These are phyloP conservation scores for Alces alces DNA, from an alignment of 2,113 vertebrate genomes.

Conservation along the genomic window DNA sequence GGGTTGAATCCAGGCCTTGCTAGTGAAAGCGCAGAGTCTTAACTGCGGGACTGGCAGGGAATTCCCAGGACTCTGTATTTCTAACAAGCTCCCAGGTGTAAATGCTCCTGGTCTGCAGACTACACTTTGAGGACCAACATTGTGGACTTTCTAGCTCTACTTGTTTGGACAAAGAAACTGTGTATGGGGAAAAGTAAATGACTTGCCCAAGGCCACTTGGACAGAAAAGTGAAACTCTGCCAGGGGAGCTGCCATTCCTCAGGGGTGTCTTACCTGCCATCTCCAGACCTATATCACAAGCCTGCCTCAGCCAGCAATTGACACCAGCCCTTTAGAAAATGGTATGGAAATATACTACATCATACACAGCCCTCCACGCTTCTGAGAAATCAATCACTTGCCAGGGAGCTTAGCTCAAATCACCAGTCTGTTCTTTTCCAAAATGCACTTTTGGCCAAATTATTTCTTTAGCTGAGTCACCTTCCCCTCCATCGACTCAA, in stretches of 20 bases:
- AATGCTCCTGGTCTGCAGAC: background rate
- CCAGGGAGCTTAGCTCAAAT: background rate
- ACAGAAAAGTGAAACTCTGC: background rate
- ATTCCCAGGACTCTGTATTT: background rate
- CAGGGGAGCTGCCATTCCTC: background rate
- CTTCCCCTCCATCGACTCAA: background rate
- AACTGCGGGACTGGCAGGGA: background rate
- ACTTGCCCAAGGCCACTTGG: background rate
- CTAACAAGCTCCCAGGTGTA: background rate
- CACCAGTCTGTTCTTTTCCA: background rate
- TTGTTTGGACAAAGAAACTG: background rate
- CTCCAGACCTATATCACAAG: background rate
- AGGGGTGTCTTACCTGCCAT: background rate
- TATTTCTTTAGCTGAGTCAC: background rate
- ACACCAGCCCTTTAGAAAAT: background rate
- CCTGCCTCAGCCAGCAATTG: background rate
- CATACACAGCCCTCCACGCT: background rate
- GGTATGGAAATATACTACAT: background rate
- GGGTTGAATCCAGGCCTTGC: background rate
- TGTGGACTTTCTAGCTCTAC: background rate
- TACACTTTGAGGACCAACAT: background rate
- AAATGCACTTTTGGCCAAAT: background rate
- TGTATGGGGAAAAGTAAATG: background rate
- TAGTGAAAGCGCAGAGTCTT: background rate
- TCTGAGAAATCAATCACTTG: background rate